Base-by-base conservation (phyloP, 2,888 invertebrate species). In the Drosophila incognita region DNA sequence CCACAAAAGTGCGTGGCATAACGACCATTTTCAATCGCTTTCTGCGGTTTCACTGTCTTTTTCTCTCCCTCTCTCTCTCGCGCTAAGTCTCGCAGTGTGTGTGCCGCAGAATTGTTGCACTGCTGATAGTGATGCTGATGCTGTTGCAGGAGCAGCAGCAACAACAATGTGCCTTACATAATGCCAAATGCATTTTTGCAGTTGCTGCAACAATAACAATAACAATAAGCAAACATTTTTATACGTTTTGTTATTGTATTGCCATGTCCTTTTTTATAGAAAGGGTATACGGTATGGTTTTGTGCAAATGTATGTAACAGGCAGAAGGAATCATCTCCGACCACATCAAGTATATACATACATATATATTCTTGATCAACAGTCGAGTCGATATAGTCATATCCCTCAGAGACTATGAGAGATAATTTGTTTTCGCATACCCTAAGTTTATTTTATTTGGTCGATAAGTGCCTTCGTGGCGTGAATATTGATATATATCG, bases 1-100 rank as follows among this genome's bases (percentile, higher is more conserved):
- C 87, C 82, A 38, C 85, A 62, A 62, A 63, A 85, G 86, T 80
- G 82, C 74, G 74, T 85, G 80, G 76, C 71, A 75, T 83, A 75
- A 82, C 85, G 86, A 70, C 69, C 64, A 75, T 82, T 83, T 77
- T 82, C 77, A 71, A 72, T 73, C 46, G 83, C 70, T 49, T 73
- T 59, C 49, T 69, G 78, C 31, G 88, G 83, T 79, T 56, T 29
- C 4, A 24, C 49, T 5, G 1, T 10, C 4, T 18, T n/a, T 18
- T 2, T 31, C 29, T 31, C 51, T 31, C 3, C 1, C 5, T n/a
- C 6, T 31, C 6, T 11, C n/a, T 5, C 4, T 35, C 10, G 21
- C 66, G 46, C 7, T 24, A 24, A 46, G 29, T 66, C 36, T n/a
- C 52, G 38, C 64, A n/a, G 48, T 64, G 51, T 49, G 48, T 15